Evolutionary conservation across 1,140 invertebrate genomes (phyloP).

Genomic region (Drosophila baimaii): DNA sequence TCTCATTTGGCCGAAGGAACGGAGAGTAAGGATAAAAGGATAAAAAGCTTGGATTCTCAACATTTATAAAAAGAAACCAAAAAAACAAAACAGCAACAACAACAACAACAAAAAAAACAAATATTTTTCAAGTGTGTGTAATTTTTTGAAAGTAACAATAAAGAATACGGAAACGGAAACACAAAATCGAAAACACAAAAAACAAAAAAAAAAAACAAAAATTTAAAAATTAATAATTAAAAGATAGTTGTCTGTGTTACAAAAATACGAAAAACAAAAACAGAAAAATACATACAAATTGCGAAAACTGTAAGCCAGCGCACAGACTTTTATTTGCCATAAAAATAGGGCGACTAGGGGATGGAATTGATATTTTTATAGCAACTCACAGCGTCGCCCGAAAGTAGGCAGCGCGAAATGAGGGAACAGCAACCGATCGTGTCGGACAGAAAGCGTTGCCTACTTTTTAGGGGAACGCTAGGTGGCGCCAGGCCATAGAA

Average conservation of each 20-base stretch:
- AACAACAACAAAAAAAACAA: too few species aligned
- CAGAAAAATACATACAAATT: conserved; percentile 66
- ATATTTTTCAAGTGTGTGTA: conserved; percentile 83
- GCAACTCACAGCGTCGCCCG: conserved; percentile 26
- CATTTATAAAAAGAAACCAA: conserved; percentile 39
- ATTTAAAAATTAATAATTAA: conserved; percentile 75
- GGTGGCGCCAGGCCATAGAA: conserved; percentile 34
- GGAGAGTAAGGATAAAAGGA: too few species aligned
- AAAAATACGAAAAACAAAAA: conserved; percentile 58
- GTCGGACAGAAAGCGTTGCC: neutral
- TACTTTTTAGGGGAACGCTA: neutral
- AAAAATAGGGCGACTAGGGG: neutral
- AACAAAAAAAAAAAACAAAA: conserved; percentile 29
- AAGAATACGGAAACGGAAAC: conserved; percentile 57
- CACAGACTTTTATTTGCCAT: conserved; percentile 31
- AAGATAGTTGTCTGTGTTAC: conserved; percentile 81
- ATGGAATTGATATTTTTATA: conserved; percentile 34
- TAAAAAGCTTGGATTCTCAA: conserved; percentile 8
- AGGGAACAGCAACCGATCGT: neutral
- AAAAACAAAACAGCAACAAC: too few species aligned
- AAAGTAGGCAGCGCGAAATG: conserved; percentile 39
- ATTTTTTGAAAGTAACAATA: conserved; percentile 82
- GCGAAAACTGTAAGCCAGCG: conserved; percentile 59
- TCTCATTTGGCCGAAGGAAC: conserved; percentile 46
- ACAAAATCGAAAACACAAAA: conserved; percentile 10